Percentiles rank a stretch among this genome's conserved stretches.
Conservation (phyloP, 92 coral and sea anemone genomes). For the Phenganax stokvisi region DNA sequence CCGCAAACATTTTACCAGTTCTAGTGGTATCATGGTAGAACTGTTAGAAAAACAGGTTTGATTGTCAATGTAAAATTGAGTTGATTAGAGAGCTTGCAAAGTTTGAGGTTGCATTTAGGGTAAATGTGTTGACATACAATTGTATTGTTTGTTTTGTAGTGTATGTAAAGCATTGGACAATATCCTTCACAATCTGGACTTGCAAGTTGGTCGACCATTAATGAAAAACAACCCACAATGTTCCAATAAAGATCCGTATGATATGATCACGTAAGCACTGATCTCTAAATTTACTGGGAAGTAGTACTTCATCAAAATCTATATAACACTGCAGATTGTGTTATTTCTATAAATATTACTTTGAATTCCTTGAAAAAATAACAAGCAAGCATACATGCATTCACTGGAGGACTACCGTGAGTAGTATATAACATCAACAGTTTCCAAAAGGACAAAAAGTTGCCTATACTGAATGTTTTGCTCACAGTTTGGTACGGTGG, state of each 20-base stretch:
- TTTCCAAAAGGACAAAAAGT: too few relatives aligned
- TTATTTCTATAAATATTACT: too few relatives aligned
- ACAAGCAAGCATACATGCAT: too few relatives aligned
- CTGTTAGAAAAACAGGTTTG: background rate
- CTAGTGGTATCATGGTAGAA: background rate
- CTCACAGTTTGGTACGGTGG: background rate
- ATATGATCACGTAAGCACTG: slow-evolving; percentile 77
- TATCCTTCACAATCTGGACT: slow-evolving; percentile 76
- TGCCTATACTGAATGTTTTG: too few relatives aligned
- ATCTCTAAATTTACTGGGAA: background rate
- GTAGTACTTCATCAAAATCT: too few relatives aligned
- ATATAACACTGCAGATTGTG: too few relatives aligned
- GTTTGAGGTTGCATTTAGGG: background rate
- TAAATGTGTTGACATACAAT: background rate
- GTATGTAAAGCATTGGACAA: slow-evolving; percentile 81
- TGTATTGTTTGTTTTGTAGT: slow-evolving; percentile 44
- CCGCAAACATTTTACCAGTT: too few relatives aligned
- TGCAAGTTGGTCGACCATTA: slow-evolving; percentile 94
- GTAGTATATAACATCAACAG: too few relatives aligned
- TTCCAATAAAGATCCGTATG: slow-evolving; percentile 93
- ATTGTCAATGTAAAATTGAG: background rate
- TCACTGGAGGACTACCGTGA: too few relatives aligned
- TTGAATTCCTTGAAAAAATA: too few relatives aligned
- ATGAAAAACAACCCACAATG: slow-evolving; percentile 85
- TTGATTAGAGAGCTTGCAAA: background rate